Percentiles rank a stretch among this genome's conserved stretches.
phyloP scores from a whole-genome alignment of 1,140 invertebrate species.

The Galleria mellonella region DNA sequence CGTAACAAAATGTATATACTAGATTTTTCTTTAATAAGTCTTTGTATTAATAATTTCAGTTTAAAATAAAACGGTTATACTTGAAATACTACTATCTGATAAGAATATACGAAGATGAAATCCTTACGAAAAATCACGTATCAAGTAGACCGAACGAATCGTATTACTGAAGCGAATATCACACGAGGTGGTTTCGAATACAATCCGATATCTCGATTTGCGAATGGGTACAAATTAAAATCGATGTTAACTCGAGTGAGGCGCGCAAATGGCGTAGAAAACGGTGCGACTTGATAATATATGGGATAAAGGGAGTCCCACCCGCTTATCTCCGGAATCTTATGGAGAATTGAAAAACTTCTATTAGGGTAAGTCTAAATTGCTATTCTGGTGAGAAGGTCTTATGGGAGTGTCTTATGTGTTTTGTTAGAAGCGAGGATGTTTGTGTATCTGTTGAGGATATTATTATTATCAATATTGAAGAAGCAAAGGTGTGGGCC shows the following conservation, averaged over 20 bases:
- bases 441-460: no score
- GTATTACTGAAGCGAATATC: constrained; percentile 15
- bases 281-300: constrained; percentile 25
- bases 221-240: constrained; percentile 24
- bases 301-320: constrained; percentile 1
- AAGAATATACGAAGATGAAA: no score
- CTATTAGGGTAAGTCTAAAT: constrained; percentile 20
- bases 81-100: no score
- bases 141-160: constrained; percentile 12
- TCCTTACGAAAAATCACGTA: neutral
- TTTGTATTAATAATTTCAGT: no score
- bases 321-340: neutral
- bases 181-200: constrained; percentile 14
- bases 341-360: constrained; percentile 22
- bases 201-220: constrained; percentile 14
- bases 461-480: no score
- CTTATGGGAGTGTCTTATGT: no score
- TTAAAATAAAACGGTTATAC: no score
- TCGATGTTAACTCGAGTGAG: constrained; percentile 11
- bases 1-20: no score
- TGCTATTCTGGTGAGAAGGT: constrained; percentile 3
- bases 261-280: constrained; percentile 24
- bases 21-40: no score
- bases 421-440: no score
- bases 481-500: no score